phyloP scores from a whole-genome alignment of 2,888 invertebrate genomes.

The Lasioglossum malachurum region DNA sequence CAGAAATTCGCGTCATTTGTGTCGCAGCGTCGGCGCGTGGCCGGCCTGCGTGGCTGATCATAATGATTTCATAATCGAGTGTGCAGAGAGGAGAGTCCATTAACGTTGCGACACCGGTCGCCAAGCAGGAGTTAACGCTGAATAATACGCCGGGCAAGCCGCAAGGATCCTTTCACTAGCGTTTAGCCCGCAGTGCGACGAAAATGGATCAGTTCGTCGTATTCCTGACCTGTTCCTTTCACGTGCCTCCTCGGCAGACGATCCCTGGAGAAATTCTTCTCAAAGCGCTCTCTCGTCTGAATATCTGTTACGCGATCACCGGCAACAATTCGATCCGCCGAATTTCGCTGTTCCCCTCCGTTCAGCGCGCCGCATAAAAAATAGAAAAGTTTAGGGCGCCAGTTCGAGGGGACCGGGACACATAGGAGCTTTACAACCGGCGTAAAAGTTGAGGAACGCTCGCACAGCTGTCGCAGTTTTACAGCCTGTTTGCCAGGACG shows the following conservation, averaged over 20 bases:
- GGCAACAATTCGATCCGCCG: background rate
- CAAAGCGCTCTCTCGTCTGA: background rate
- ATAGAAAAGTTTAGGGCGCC: conserved; percentile 18
- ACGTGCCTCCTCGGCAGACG: conserved; percentile 27
- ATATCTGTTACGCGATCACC: background rate
- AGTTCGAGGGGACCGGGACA: background rate
- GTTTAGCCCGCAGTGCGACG: conserved; percentile 46
- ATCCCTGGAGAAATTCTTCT: conserved; percentile 4
- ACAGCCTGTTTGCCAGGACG: conserved; percentile 16
- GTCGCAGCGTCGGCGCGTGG: too few species aligned
- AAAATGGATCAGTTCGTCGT: conserved; percentile 57
- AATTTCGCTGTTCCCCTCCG: background rate
- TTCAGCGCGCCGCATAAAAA: background rate
- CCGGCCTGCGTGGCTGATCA: background rate
- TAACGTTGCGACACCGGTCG: conserved; percentile 21
- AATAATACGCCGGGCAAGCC: conserved; percentile 37
- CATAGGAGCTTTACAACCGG: conserved; percentile 38
- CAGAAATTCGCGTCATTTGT: too few species aligned
- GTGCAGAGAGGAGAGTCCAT: conserved; percentile 6
- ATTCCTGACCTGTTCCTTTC: conserved; percentile 44
- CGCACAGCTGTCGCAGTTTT: conserved; percentile 20
- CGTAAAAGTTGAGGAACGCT: conserved; percentile 29
- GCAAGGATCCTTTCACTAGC: conserved; percentile 72
- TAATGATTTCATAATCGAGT: background rate
- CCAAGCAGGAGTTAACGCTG: conserved; percentile 1